Percentiles rank a stretch among this genome's conserved stretches.
Conservation (phyloP, 2,113 vertebrate genomes). For the Donacobius atricapilla region DNA sequence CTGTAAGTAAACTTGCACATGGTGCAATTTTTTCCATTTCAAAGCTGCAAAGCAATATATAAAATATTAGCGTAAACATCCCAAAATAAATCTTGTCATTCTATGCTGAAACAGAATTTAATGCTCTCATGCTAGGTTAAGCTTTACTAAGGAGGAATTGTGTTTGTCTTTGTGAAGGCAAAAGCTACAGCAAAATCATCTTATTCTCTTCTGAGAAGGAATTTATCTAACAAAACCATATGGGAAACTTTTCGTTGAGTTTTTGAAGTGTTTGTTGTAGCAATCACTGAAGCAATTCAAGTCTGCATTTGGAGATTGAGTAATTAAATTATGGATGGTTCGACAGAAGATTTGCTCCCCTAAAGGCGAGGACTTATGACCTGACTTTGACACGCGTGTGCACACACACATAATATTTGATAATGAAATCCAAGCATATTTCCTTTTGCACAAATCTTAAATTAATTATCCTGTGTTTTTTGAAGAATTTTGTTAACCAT, state of each 20-base stretch:
- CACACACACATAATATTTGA: neutral
- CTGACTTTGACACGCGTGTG: neutral
- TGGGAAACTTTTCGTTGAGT: neutral
- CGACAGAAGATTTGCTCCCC: neutral
- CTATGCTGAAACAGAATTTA: neutral
- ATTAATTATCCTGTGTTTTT: neutral
- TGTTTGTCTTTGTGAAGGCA: neutral
- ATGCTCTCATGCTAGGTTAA: neutral
- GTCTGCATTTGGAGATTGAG: neutral
- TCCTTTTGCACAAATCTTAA: neutral
- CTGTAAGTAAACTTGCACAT: neutral
- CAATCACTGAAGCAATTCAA: constrained; percentile 1
- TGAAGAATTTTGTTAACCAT: neutral
- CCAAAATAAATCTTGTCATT: neutral
- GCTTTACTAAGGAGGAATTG: neutral
- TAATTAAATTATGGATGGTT: constrained; percentile 22
- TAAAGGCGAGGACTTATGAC: neutral
- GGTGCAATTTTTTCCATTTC: neutral
- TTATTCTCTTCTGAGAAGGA: neutral
- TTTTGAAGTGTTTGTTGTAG: constrained; percentile 28
- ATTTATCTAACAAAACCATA: neutral
- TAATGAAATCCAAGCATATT: constrained; percentile 20
- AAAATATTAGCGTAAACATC: neutral
- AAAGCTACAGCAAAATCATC: neutral
- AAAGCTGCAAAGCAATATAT: neutral